Percentiles rank a stretch among this genome's conserved stretches.
Evolutionary conservation across 1,140 invertebrate genomes (phyloP).

Genomic region (Marisa cornuarietis): DNA sequence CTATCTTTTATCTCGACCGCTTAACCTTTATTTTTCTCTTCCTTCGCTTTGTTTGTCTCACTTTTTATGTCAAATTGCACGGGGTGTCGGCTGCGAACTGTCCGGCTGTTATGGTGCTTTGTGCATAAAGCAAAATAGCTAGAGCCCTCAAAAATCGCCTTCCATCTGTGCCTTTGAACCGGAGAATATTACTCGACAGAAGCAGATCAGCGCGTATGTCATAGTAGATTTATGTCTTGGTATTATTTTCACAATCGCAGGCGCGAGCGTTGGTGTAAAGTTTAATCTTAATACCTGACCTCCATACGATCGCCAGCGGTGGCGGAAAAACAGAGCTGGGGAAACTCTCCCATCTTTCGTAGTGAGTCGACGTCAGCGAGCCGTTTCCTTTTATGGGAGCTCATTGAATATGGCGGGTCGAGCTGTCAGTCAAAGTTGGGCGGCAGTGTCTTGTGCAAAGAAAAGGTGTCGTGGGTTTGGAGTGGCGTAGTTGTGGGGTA

Average conservation of each 20-base stretch:
- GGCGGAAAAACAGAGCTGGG: neutral
- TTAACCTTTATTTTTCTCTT: neutral
- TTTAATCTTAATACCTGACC: conserved; percentile 15
- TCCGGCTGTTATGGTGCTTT: neutral
- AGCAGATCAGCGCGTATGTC: neutral
- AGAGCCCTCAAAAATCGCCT: neutral
- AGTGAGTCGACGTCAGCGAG: conserved; percentile 7
- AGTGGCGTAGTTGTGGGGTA: conserved; percentile 10
- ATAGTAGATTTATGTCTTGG: neutral
- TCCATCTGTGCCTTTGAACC: neutral
- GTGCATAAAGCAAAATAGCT: no score
- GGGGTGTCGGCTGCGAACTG: conserved; percentile 16
- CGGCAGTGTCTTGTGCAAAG: conserved; percentile 22
- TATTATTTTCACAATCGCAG: conserved; percentile 17
- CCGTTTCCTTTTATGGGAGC: conserved; percentile 23
- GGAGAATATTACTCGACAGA: neutral
- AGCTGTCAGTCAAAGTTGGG: conserved; percentile 21
- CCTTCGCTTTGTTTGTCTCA: no score
- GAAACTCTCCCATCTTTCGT: conserved; percentile 4
- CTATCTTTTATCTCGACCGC: conserved; percentile 2
- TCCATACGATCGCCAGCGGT: neutral
- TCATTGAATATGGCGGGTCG: conserved; percentile 17
- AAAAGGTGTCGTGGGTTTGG: conserved; percentile 20
- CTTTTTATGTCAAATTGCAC: neutral
- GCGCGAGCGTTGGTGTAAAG: conserved; percentile 11